A percentile compares a stretch with the other conserved stretches of the same genome.
phyloP scores from a whole-genome alignment of 2,797 vertebrate genomes.

The Amazona finschi region DNA sequence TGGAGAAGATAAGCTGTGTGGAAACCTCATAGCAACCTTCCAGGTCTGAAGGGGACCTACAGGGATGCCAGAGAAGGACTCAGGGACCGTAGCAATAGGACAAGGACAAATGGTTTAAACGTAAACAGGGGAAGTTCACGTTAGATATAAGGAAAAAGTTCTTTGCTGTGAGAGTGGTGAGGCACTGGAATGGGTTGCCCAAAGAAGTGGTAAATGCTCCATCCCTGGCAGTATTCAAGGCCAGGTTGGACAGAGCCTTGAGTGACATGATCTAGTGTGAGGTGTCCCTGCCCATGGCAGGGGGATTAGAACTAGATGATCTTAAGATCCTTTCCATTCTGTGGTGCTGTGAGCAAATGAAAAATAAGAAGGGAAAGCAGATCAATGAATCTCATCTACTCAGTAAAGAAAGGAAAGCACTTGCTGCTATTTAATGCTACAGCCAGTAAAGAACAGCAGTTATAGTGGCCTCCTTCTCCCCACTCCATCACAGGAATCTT shows the following conservation, averaged over 20 bases:
- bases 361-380: background rate
- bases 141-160: no score
- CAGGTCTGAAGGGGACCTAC: no score
- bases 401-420: slow-evolving; percentile 18
- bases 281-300: background rate
- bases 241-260: background rate
- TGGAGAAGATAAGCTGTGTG: no score
- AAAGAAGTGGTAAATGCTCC: background rate
- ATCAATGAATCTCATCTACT: slow-evolving; percentile 33
- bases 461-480: background rate
- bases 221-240: background rate
- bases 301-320: background rate
- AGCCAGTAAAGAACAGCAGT: background rate
- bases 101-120: no score
- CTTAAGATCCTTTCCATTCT: background rate
- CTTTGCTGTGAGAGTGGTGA: no score
- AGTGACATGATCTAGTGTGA: background rate
- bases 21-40: no score
- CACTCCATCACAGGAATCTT: background rate
- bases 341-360: background rate
- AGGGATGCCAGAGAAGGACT: no score
- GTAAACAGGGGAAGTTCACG: no score
- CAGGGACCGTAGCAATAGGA: no score
- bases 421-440: background rate
- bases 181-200: no score